Evolutionary conservation across 2,888 invertebrate species (phyloP), one percentile per base, ranked within the genome.

Genomic region (Boloria euphrosyne): DNA sequence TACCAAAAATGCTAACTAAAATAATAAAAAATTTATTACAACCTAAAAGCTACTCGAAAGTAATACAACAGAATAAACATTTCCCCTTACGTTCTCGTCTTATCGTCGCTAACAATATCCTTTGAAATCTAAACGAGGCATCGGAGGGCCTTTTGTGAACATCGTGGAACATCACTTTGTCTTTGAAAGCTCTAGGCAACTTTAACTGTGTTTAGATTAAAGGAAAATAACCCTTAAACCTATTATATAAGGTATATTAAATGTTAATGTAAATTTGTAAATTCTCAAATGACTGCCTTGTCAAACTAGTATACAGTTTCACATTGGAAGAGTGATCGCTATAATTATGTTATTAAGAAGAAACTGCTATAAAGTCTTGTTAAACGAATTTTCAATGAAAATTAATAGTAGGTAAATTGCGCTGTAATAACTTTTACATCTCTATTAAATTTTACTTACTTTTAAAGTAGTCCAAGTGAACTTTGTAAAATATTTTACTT

Each of bases 151-250:
- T 75, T 78, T 78, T 78, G 77, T 76, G 71, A 76, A 71, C 71
- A 69, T 71, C 71, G 71, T 74, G 70, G 75, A 72, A 76, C 77
- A 76, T 82, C 78, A 80, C 78, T 80, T 80, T 83, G 80, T 80
- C 78, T 79, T 75, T 73, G 76, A 76, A 81, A 76, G 68, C 67
- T 63, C 54, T 62, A 69, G 44, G 62, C 67, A 62, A 67, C 27
- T 61, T 55, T 53, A 65, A 47, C 14, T 44, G 38, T 51, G 46
- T 50, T 43, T 18, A 3, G 2, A 17, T 16, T 6, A 54, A 16
- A 13, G 13, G 1, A 59, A 65, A 62, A 55, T 62, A 16, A 7
- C 4, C 53, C 46, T 62, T 68, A 59, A 0, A 2, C 2, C 1
- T 2, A 5, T n/a, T 0, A 4, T 0, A n/a, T 54, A 59, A 62